These are phyloP conservation scores for Phaethon lepturus DNA, from an alignment of 2,113 vertebrate genomes.

Conservation along the genomic window DNA sequence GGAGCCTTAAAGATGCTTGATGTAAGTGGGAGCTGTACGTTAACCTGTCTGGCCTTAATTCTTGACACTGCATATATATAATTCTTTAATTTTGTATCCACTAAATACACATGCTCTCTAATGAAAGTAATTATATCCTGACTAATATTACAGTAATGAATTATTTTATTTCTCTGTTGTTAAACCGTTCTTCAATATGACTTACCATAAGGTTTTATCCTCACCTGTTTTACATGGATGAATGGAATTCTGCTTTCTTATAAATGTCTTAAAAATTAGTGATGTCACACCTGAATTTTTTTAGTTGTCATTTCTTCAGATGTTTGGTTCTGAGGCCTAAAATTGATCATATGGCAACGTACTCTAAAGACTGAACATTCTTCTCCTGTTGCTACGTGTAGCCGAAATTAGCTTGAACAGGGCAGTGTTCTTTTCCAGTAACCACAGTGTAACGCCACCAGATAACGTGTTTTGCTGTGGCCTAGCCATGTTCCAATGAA, in stretches of 20 bases:
- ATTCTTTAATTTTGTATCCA: neutral
- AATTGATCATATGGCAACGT: neutral
- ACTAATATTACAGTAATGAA: neutral
- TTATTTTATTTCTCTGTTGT: neutral
- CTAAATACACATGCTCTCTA: neutral
- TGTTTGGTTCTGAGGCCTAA: neutral
- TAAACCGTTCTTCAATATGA: neutral
- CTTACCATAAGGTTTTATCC: neutral
- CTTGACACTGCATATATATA: neutral
- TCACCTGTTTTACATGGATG: neutral
- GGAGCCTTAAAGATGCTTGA: neutral
- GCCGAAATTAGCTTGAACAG: neutral
- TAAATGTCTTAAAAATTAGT: neutral
- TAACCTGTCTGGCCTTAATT: neutral
- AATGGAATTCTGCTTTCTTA: neutral
- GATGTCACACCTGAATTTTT: neutral
- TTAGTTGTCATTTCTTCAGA: neutral
- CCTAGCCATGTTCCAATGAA: neutral
- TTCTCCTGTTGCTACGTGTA: neutral
- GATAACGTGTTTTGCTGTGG: fast-evolving
- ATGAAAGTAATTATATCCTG: neutral
- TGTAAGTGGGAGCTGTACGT: neutral
- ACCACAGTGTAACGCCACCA: fast-evolving
- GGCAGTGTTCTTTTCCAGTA: neutral
- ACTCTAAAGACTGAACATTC: neutral